Evolutionary conservation across 2,888 invertebrate genomes (phyloP).

Genomic region (Crossocerus cetratus): DNA sequence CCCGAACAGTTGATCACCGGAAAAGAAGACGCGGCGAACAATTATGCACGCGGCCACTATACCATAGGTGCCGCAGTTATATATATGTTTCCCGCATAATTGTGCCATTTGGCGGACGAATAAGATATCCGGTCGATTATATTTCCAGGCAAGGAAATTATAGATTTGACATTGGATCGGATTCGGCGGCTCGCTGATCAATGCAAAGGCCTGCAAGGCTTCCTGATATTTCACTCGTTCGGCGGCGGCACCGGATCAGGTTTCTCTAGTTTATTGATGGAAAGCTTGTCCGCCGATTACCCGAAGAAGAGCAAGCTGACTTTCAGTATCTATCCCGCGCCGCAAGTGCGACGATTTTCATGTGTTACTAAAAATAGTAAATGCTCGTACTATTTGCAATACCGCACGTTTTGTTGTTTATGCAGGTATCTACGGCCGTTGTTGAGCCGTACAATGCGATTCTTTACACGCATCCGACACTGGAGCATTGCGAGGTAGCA

Average conservation of each 20-base stretch:
- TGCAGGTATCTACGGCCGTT: conserved; percentile 75
- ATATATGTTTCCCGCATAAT: background rate
- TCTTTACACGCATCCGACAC: conserved; percentile 72
- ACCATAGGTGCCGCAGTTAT: conserved; percentile 81
- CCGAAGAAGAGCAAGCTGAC: conserved; percentile 95
- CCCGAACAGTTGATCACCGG: conserved; percentile 95
- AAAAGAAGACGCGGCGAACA: conserved; percentile 95
- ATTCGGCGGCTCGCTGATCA: conserved; percentile 90
- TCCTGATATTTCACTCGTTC: conserved; percentile 95
- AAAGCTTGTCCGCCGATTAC: conserved; percentile 93
- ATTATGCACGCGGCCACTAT: conserved; percentile 95
- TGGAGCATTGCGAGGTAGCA: conserved; percentile 73
- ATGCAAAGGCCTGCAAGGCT: conserved; percentile 92
- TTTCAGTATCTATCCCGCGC: conserved; percentile 96
- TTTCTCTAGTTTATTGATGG: conserved; percentile 95
- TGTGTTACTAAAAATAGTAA: background rate
- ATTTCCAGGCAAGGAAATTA: conserved; percentile 87
- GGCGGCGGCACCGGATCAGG: conserved; percentile 94
- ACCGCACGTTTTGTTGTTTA: background rate
- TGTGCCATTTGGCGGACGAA: conserved; percentile 80
- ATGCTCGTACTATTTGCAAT: background rate
- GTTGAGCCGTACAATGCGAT: conserved; percentile 74
- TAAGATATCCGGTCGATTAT: background rate
- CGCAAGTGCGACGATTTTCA: conserved; percentile 81
- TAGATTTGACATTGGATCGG: conserved; percentile 89